Base-by-base conservation (phyloP, 2,888 invertebrate genomes). In the Drosophila paracracens region DNA sequence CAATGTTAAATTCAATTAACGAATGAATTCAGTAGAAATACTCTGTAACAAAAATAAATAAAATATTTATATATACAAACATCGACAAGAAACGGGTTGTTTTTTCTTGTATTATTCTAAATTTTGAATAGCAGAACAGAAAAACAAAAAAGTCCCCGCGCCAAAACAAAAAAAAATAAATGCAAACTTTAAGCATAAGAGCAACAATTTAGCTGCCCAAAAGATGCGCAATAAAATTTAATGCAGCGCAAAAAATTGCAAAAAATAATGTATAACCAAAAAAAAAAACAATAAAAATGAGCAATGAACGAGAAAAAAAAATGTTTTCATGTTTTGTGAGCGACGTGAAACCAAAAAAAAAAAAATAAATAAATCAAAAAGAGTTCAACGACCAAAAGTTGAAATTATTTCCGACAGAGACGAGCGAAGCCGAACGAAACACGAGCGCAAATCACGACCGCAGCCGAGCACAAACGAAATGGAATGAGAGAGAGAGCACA, bases 331-430 rank as follows among this genome's bases (percentile, higher is more conserved):
- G 79, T 82, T 72, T 76, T 81, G 74, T 74, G 72, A 70, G 70
- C 75, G 62, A 66, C 58, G 75, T 38, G 53, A 64, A 73, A 59
- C 59, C 4, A 16, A 66, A 50, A 62, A 46, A 50, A 38, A 65
- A 64, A 70, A 68, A 72, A 70, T 31, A 82, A 87, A 83, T 75
- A 85, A 82, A 84, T 83, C 83, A 86, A 85, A 83, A 82, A 76
- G 83, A 87, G 87, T 88, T 88, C 87, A 88, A 88, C 85, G 88
- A 88, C 87, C 87, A 87, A 87, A 87, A 87, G 88, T 81, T 86
- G 70, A 87, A 88, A 84, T 84, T 76, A 80, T 86, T 83, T 87
- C 83, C 86, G 82, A 84, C 85, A 68, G 66, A 66, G 40, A 67
- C 48, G 67, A 67, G 25, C 56, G 18, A 50, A 35, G 52, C 59